These are phyloP conservation scores for Aspidoscelis tigris DNA, from an alignment of 2,113 vertebrate species.

Conservation along the genomic window DNA sequence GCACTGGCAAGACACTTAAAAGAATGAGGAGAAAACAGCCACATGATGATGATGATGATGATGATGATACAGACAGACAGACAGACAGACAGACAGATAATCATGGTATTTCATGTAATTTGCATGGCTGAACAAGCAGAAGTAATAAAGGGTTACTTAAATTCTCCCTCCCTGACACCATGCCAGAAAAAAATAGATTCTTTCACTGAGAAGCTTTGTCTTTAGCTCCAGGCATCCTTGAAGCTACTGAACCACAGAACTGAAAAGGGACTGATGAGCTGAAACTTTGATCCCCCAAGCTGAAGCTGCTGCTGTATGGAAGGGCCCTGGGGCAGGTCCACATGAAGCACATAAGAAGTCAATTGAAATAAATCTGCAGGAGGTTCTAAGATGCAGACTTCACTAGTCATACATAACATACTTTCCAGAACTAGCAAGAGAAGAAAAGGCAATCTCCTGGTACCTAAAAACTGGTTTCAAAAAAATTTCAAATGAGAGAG, in stretches of 20 bases:
- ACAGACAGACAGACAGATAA: no score
- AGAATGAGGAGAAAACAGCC: not conserved
- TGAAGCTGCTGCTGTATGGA: slow-evolving; percentile 13
- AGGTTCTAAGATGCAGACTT: not conserved
- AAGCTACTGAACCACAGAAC: slow-evolving; percentile 3
- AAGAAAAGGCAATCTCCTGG: not conserved
- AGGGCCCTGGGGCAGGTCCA: not conserved
- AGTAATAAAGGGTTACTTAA: slow-evolving; percentile 17
- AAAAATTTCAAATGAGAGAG: not conserved
- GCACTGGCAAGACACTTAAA: not conserved
- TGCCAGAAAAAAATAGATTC: not conserved
- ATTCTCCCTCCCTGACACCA: not conserved
- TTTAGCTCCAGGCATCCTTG: slow-evolving; percentile 16
- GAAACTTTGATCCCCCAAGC: slow-evolving; percentile 6
- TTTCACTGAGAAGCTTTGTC: not conserved
- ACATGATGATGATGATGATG: no score
- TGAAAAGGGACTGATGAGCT: not conserved
- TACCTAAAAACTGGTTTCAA: not conserved
- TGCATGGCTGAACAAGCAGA: not conserved
- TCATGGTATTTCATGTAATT: not conserved
- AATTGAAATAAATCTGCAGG: not conserved
- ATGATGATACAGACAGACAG: not conserved
- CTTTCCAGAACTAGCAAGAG: not conserved
- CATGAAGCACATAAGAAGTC: not conserved
- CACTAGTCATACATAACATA: not conserved